Conservation (phyloP, 1,140 invertebrate species). For the Samia ricini region DNA sequence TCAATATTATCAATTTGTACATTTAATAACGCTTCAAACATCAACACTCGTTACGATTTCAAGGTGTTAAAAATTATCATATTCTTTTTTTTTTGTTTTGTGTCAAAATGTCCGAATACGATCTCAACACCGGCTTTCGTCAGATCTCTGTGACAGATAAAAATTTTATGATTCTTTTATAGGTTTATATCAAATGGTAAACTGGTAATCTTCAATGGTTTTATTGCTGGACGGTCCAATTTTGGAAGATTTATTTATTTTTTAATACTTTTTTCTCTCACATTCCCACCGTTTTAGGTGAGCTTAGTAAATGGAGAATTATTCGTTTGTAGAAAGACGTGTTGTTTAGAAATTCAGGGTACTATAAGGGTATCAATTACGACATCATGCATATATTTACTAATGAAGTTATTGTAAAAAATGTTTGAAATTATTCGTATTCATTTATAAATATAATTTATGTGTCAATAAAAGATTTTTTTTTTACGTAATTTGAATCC, state of each 20-base stretch:
- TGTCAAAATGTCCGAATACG: neutral
- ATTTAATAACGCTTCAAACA: too few species aligned
- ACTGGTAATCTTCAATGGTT: constrained; percentile 5
- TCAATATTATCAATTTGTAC: too few species aligned
- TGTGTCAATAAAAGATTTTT: too few species aligned
- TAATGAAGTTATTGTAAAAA: too few species aligned
- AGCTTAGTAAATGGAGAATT: neutral
- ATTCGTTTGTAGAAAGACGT: neutral
- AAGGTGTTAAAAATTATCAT: neutral
- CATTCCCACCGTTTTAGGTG: neutral
- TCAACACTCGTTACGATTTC: neutral
- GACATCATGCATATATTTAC: too few species aligned
- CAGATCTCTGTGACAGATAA: constrained; percentile 11
- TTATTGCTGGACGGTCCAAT: constrained; percentile 4
- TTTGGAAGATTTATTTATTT: neutral
- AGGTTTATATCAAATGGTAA: constrained; percentile 5
- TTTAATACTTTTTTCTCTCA: neutral
- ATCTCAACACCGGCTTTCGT: neutral
- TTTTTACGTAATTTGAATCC: too few species aligned
- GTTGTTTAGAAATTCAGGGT: neutral
- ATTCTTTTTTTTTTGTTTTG: too few species aligned
- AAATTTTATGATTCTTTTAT: constrained; percentile 12
- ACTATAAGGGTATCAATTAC: neutral
- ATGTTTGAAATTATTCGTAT: too few species aligned
- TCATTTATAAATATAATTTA: too few species aligned